Base-by-base conservation (phyloP, 2,888 invertebrate genomes). In the Watsonalla cultraria region DNA sequence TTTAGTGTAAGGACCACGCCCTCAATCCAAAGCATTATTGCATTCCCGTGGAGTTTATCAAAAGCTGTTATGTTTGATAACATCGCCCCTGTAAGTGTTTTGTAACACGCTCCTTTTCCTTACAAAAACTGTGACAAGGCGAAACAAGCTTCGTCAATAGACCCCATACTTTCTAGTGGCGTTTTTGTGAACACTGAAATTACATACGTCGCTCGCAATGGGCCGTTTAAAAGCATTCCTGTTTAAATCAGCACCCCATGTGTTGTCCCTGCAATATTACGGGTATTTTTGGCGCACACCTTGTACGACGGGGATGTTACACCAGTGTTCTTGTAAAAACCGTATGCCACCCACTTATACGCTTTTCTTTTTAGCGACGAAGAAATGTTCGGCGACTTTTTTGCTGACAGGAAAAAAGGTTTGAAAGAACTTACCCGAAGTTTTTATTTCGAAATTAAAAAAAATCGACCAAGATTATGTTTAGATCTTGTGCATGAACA, bases 141-240 rank as follows among this genome's bases (percentile, higher is more conserved):
- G 42, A 34, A 61, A 59, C 59, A 52, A 66, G 59, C 65, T 60
- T 51, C 52, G 55, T 64, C 64, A 67, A 70, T 70, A 72, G 69
- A 69, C 65, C 68, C 69, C 64, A 58, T 72, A 72, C 70, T 75
- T 80, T 8, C 11, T 11, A 42, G 42, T 42, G 8, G 42, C 42
- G 42, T 42, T 42, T 81, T 82, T 85, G 78, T 83, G 66, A 70
- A 72, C 68, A 78, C 83, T 84, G 82, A 81, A 83, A 82, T 86
- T 83, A 83, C 84, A 82, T 78, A 84, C 84, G 80, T 83, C 83
- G 80, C 78, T 64, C 76, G 80, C 79, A 82, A 81, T 81, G 82
- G 81, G 76, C 73, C 81, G 78, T 76, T 80, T 81, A 78, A 85
- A 83, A 82, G 82, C 82, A 78, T 80, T 79, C 76, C 77, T 66